Percentiles rank a stretch among this genome's conserved stretches.
Conservation (phyloP, 2,113 vertebrate genomes). For the Hypocryptadius cinnamomeus region DNA sequence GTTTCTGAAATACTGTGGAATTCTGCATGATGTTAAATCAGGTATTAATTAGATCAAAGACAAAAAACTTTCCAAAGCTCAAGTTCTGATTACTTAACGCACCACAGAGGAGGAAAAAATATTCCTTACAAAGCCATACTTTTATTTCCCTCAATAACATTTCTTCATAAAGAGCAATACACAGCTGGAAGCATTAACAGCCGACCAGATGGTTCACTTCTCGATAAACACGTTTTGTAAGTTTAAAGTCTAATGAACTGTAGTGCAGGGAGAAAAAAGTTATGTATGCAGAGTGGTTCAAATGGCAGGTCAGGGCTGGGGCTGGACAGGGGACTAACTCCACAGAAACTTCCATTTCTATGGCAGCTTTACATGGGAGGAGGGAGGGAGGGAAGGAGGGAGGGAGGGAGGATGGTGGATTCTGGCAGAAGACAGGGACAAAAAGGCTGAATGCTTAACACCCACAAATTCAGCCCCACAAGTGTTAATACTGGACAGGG, state of each 20-base stretch:
- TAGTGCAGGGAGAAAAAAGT: conserved; percentile 14
- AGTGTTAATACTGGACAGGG: neutral
- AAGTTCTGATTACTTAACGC: neutral
- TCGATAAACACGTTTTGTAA: neutral
- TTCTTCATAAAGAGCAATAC: neutral
- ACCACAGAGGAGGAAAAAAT: neutral
- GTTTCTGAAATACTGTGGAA: conserved; percentile 7
- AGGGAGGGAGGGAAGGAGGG: neutral
- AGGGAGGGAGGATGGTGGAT: neutral
- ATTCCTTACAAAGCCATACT: conserved; percentile 6
- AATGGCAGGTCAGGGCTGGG: conserved; percentile 7
- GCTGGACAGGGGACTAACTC: neutral
- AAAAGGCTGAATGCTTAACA: neutral
- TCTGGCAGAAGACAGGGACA: neutral
- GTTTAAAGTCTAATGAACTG: conserved; percentile 48
- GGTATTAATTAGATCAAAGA: conserved; percentile 21
- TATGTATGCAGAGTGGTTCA: neutral
- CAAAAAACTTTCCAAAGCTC: neutral
- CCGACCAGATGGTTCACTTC: conserved; percentile 39
- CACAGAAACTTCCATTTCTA: neutral
- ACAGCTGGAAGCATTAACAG: conserved; percentile 37
- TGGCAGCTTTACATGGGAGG: neutral
- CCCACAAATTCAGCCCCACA: neutral
- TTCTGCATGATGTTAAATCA: neutral
- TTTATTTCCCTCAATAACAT: neutral